Conservation (phyloP, 2,113 vertebrate genomes). For the Xiphorhynchus elegans region DNA sequence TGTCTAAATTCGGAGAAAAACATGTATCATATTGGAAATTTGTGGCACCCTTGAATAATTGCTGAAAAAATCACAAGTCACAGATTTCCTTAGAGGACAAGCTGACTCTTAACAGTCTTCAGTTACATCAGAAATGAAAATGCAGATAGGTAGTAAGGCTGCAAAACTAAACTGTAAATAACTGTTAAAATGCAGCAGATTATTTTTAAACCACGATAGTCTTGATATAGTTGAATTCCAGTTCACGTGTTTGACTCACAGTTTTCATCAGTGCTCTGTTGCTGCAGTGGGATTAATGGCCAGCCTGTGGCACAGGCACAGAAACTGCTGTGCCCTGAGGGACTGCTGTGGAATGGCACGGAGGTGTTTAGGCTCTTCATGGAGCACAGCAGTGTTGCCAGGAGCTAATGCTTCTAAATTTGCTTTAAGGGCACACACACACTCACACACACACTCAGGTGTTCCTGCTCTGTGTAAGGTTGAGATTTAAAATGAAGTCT, state of each 20-base stretch:
- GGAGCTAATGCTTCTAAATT: background rate
- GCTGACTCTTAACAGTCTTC: background rate
- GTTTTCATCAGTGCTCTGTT: background rate
- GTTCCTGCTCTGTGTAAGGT: background rate
- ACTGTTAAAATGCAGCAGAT: background rate
- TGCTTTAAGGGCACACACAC: background rate
- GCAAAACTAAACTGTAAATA: background rate
- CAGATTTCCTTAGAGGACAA: background rate
- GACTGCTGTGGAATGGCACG: background rate
- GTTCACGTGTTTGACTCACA: background rate
- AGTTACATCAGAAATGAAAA: background rate
- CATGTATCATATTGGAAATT: background rate
- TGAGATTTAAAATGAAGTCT: background rate
- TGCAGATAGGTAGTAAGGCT: background rate
- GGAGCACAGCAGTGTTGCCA: background rate
- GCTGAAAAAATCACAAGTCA: background rate
- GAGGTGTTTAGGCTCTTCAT: background rate
- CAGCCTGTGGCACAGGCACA: too few species aligned
- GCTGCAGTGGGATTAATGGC: background rate
- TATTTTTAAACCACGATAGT: background rate
- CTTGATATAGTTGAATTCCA: background rate
- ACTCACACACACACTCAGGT: background rate
- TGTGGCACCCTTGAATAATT: background rate
- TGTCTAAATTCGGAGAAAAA: background rate
- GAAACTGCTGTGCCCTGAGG: background rate